Evolutionary conservation across 2,113 vertebrate genomes (phyloP).

Genomic region (Thunnus maccoyii): DNA sequence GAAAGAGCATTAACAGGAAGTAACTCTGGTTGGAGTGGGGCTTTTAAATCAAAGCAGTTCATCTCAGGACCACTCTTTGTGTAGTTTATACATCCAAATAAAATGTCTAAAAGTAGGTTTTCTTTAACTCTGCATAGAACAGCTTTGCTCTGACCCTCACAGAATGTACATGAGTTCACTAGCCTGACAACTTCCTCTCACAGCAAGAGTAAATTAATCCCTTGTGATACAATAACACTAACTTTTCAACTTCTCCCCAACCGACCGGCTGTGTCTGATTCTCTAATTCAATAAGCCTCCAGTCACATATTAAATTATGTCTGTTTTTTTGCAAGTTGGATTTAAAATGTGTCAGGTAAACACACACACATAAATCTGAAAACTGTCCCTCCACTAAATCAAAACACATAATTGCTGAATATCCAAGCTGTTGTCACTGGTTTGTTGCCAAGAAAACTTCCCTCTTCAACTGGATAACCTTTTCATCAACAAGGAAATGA

Average conservation of each 20-base stretch:
- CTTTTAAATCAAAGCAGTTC: no score
- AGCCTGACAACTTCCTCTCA: neutral
- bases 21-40: no score
- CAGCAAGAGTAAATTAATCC: conserved; percentile 3
- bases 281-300: neutral
- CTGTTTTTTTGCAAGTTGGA: neutral
- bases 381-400: neutral
- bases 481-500: conserved; percentile 24
- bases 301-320: neutral
- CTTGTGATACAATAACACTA: neutral
- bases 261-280: neutral
- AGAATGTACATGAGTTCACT: no score
- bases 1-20: no score
- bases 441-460: neutral
- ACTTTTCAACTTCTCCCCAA: neutral
- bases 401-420: neutral
- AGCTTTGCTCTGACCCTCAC: no score
- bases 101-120: no score
- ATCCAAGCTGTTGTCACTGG: neutral
- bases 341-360: neutral
- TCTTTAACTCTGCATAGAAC: no score
- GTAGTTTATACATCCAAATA: no score
- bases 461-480: conserved; percentile 5
- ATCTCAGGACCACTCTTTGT: no score
- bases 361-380: no score